Base-by-base conservation (phyloP, 2,888 invertebrate species). In the Minunthozetes semirufus region DNA sequence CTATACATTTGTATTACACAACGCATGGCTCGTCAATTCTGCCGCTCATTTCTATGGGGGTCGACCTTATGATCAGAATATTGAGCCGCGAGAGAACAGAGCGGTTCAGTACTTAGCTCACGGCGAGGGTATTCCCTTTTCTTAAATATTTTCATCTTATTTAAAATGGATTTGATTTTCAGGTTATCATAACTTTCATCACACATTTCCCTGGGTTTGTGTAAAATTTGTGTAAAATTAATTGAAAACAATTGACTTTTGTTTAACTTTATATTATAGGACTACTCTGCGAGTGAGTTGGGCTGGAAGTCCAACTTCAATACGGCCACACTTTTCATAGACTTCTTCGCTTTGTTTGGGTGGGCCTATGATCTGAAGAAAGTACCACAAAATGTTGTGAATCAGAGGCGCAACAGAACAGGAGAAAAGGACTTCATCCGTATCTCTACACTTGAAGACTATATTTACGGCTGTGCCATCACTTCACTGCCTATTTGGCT, bases 11-110 rank as follows among this genome's bases (percentile, higher is more conserved):
- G 25, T 68, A 1, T 87, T 97, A 9, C 93, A 97, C 84, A 90
- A 92, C 78, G 95, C 96, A 0, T 96, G 91, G 87, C 88, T 90
- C 80, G 94, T 96, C n/a, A 96, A 96, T 83, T 94, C 94, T 82
- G 90, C 91, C 13, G 95, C 96, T 0, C 96, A 96, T 83, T 88
- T 92, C 86, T 94, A 90, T 88, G 95, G 95, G n/a, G 88, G 89
- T 80, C 89, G 89, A 81, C 95, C 95, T 0, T 96, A 94, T 81
- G 94, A 96, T 84, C 89, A 87, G 90, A 90, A 81, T 66, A 83
- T 84, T 78, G 83, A 81, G 76, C 83, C 84, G 0, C 80, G 81
- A 4, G 82, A 84, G 78, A 84, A 83, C 78, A 73, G 79, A 8
- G 77, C 80, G 5, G 83, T 84, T 2, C 80, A 81, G 0, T 77